These are phyloP conservation scores for Mimachlamys varia DNA, from an alignment of 2,888 invertebrate genomes.

Conservation along the genomic window DNA sequence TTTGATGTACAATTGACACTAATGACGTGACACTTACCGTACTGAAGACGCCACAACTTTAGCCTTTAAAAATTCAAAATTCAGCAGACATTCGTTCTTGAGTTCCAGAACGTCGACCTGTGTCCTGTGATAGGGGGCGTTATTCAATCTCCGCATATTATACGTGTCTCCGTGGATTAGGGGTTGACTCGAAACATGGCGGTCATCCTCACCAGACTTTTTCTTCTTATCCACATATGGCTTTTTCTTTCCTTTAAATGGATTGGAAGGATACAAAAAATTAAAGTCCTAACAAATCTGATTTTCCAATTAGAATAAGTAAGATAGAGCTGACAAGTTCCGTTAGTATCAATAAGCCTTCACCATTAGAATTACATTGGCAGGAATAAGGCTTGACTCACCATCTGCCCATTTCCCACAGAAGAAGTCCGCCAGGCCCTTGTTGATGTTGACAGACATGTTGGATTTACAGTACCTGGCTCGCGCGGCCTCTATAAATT, in stretches of 20 bases:
- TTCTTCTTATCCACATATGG: slow-evolving; percentile 65
- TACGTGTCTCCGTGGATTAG: slow-evolving; percentile 68
- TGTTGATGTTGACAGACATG: slow-evolving; percentile 58
- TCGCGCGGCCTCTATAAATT: slow-evolving; percentile 74
- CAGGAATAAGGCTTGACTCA: slow-evolving; percentile 43
- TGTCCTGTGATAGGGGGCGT: slow-evolving; percentile 72
- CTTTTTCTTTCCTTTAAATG: slow-evolving; percentile 67
- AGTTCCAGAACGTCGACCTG: slow-evolving; percentile 60
- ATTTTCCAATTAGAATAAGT: no score
- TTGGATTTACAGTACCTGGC: slow-evolving; percentile 66
- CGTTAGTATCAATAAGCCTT: no score
- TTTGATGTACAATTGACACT: no score
- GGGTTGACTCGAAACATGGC: slow-evolving; percentile 73
- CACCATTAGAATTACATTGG: no score
- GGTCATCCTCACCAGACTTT: slow-evolving; percentile 54
- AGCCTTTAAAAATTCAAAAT: slow-evolving; percentile 72
- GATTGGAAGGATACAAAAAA: no score
- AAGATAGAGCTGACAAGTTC: no score
- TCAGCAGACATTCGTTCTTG: slow-evolving; percentile 72
- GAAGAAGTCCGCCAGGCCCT: slow-evolving; percentile 72
- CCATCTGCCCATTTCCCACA: slow-evolving; percentile 73
- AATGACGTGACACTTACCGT: no score
- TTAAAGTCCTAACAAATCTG: no score
- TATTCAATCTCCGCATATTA: slow-evolving; percentile 75
- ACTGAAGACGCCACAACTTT: slow-evolving; percentile 70